Base-by-base conservation (phyloP, 2,888 invertebrate species). In the Drosophila nr. perissopoda region DNA sequence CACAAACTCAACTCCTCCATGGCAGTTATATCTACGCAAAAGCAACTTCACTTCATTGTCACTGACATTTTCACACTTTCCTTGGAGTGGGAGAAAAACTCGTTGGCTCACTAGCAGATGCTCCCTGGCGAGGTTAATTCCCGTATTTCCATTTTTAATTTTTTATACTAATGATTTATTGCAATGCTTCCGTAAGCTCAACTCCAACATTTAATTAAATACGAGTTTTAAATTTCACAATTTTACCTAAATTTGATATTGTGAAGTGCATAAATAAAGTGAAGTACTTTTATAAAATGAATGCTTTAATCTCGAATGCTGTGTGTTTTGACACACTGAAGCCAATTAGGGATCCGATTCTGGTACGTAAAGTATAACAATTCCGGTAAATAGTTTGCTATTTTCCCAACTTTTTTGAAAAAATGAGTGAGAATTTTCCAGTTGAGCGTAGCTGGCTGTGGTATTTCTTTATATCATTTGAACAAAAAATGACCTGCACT, bases 51-150 rank as follows among this genome's bases (percentile, higher is more conserved):
- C 49, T 33, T 76, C 67, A 53, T 80, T 73, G 79, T 69, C 76
- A 72, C 58, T 76, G 73, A 72, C 85, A 78, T 70, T 82, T 89
- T 80, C 80, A 82, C 88, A 89, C 88, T 84, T 75, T 62, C 58
- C 11, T 49, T 70, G 81, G 78, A 48, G 57, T 79, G 77, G 65
- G 78, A 18, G 65, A 61, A 67, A 65, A 59, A 70, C 61, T 74
- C 70, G 69, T 71, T 80, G 72, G 52, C 66, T 60, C 59, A 21
- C 57, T 46, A 49, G 59, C 76, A 79, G 76, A 68, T 84, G 82
- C 70, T 83, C 38, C 70, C 66, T 57, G 46, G 49, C 61, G 59
- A 75, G 61, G 79, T 76, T 79, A 75, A 54, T 54, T 31, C 48
- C 31, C 16, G 6, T 51, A 3, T 31, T 42, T 72, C 58, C 58